Evolutionary conservation across 2,113 vertebrate species (phyloP).

Genomic region (Taxidea taxus): DNA sequence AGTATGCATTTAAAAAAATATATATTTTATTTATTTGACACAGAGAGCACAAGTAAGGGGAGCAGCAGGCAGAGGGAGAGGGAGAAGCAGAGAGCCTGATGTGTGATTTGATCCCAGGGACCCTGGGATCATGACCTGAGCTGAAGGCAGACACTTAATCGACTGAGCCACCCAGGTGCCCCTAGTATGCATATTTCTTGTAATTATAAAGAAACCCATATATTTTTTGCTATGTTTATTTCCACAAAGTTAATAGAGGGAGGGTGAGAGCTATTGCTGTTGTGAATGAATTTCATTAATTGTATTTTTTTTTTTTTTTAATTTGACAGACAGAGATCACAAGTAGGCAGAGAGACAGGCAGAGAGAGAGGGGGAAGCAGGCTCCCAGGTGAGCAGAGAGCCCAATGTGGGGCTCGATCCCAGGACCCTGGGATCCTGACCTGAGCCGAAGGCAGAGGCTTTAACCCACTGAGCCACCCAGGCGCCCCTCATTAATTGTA

Average conservation of each 20-base stretch:
- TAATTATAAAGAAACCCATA: not conserved
- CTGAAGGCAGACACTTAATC: not conserved
- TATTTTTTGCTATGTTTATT: constrained; percentile 1
- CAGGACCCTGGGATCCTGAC: too few relatives aligned
- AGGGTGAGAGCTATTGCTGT: not conserved
- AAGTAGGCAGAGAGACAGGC: too few relatives aligned
- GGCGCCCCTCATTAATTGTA: not conserved
- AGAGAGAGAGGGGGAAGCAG: too few relatives aligned
- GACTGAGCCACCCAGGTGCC: not conserved
- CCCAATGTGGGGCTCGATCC: too few relatives aligned
- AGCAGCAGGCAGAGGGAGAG: not conserved
- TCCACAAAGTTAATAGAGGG: not conserved
- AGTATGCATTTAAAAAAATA: too few relatives aligned
- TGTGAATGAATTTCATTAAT: not conserved
- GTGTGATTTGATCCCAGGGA: not conserved
- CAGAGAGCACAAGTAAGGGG: not conserved
- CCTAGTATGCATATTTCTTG: not conserved
- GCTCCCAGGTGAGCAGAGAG: too few relatives aligned
- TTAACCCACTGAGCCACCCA: too few relatives aligned
- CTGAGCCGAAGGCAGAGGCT: too few relatives aligned
- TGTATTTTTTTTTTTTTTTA: too few relatives aligned
- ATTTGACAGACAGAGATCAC: too few relatives aligned
- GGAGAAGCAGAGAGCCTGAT: not conserved
- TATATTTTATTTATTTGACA: not conserved
- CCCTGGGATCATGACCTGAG: not conserved